Evolutionary conservation across 2,113 vertebrate species (phyloP).

Genomic region (Pelecanus crispus): DNA sequence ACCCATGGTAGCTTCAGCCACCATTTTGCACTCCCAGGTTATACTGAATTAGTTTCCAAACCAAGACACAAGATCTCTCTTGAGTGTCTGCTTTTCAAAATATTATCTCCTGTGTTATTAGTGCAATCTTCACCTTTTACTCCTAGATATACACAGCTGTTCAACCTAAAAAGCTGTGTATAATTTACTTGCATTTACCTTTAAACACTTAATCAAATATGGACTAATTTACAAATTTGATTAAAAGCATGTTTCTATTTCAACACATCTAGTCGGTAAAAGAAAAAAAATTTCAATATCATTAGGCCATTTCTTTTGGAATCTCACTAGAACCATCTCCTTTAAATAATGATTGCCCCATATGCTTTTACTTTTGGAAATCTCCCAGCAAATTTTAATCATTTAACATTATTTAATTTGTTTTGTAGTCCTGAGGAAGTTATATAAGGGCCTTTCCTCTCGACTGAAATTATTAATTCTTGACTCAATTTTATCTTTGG

Average conservation of each 20-base stretch:
- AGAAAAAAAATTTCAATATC: background rate
- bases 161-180: background rate
- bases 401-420: background rate
- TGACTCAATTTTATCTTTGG: background rate
- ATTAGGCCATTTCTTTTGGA: background rate
- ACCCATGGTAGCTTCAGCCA: background rate
- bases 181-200: background rate
- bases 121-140: background rate
- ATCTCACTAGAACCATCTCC: background rate
- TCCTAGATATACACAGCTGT: background rate
- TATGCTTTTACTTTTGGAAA: background rate
- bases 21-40: background rate
- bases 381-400: background rate
- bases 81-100: background rate
- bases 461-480: background rate
- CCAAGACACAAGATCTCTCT: background rate
- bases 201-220: background rate
- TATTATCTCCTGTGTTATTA: background rate
- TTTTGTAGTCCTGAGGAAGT: background rate
- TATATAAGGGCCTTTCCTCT: background rate
- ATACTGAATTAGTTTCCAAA: background rate
- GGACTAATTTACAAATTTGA: background rate
- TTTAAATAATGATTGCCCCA: background rate
- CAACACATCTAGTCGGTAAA: background rate
- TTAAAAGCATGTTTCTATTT: background rate